Evolutionary conservation across 2,797 vertebrate genomes (phyloP), one percentile per base, ranked within the genome.

Genomic region (Oreochromis grahami): DNA sequence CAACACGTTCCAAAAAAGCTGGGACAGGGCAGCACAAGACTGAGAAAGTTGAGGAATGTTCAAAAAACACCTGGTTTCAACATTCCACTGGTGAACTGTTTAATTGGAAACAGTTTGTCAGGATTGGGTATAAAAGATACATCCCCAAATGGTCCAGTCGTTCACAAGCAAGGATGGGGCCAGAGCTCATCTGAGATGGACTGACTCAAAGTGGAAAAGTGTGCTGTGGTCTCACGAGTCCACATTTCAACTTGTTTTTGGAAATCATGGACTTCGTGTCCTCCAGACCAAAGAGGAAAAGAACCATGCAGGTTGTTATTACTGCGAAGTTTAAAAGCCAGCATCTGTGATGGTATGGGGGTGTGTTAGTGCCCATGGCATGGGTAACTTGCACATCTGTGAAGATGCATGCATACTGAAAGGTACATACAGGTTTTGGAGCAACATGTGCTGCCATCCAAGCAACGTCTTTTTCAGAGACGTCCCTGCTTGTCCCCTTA

Each of bases 171-270:
- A 60, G 9, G 56, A 60, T 36, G 56, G 9, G 2, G 29, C 56
- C 17, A 0, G 0, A 60, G 17, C 56, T 60, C 32, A 34, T 60
- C 32, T 34, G 2, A 60, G 32, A 60, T n/a, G 17, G 9, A 34
- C 32, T 60, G 56, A 36, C 17, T 36, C 56, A 60, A 60, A 60
- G 34, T 34, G 3, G 2, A 60, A 60, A 60, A 60, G 15, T 60
- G 32, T 36, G 9, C 56, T 36, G 9, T 36, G 9, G 0, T 60
- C 56, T 60, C 32, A 60, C 56, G 17, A 60, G 17, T 34, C 56
- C 56, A 60, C 34, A 0, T 60, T 1, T 60, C 32, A 60, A 7
- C n/a, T 36, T 60, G 56, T 60, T 36, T 60, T 36, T 60, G 56
- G 56, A 60, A 60, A 60, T 60, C 32, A 36, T 36, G 56, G 17